phyloP scores from a whole-genome alignment of 2,113 vertebrate genomes.

The Motacilla tschutschensis region DNA sequence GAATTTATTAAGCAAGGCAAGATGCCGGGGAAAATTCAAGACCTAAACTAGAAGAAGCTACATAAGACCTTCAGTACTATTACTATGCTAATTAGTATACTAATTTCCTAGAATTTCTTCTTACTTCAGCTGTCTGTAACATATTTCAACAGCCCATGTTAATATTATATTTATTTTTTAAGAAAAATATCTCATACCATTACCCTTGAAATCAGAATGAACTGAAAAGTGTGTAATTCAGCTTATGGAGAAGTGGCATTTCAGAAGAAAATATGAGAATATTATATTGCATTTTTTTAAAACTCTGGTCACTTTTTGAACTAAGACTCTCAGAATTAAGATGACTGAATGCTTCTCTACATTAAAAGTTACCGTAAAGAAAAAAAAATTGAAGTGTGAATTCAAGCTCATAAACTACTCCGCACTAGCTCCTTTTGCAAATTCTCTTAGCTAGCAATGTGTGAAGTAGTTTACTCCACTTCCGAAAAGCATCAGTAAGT shows the following conservation, averaged over 20 bases:
- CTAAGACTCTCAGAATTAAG: not conserved
- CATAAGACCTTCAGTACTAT: not conserved
- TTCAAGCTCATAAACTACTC: not conserved
- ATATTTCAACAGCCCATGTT: not conserved
- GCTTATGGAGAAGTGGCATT: not conserved
- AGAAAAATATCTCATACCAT: not conserved
- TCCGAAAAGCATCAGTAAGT: not conserved
- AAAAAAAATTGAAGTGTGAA: not conserved
- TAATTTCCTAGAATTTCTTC: not conserved
- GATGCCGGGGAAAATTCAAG: not conserved
- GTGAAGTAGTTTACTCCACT: slow-evolving; percentile 35
- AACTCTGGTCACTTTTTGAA: not conserved
- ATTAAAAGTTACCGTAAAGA: not conserved
- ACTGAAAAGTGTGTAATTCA: not conserved
- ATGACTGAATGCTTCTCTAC: not conserved
- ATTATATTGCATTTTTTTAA: not conserved
- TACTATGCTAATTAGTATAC: not conserved
- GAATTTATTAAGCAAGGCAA: not conserved
- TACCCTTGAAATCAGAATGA: not conserved
- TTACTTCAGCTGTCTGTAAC: not conserved
- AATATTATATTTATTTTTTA: not conserved
- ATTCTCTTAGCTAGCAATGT: not conserved
- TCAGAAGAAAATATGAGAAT: not conserved
- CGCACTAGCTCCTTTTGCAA: not conserved
- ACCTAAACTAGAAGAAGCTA: not conserved